Percentiles rank a stretch among this genome's conserved stretches.
Conservation (phyloP, 1,140 invertebrate species). For the Zaprionus ornatus region DNA sequence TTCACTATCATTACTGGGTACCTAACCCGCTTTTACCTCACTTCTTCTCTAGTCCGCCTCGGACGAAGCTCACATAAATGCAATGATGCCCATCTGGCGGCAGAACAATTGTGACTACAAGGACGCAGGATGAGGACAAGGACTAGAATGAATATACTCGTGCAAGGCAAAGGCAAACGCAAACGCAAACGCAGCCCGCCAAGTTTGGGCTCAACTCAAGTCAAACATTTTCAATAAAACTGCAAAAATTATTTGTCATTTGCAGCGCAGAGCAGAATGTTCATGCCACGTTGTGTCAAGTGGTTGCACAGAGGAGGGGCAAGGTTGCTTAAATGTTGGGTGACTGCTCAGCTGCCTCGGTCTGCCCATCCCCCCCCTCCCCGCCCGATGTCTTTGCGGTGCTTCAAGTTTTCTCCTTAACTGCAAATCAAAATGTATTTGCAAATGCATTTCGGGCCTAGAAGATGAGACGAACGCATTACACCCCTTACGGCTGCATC, state of each 20-base stretch:
- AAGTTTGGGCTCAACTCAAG: conserved; percentile 63
- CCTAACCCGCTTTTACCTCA: too few relatives aligned
- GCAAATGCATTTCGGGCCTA: conserved; percentile 67
- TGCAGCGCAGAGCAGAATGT: conserved; percentile 15
- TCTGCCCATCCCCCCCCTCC: too few relatives aligned
- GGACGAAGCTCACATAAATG: conserved; percentile 10
- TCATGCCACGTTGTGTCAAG: background rate
- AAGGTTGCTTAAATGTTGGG: background rate
- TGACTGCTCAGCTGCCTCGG: too few relatives aligned
- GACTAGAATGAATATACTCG: conserved; percentile 5
- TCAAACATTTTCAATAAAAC: conserved; percentile 82
- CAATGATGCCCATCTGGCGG: conserved; percentile 5
- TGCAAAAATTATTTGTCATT: conserved; percentile 80
- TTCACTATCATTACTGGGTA: too few relatives aligned
- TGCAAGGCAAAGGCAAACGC: background rate
- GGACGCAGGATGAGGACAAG: background rate
- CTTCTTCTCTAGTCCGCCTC: background rate
- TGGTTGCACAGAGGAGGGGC: background rate
- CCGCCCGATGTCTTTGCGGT: background rate
- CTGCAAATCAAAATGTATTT: conserved; percentile 81
- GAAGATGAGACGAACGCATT: conserved; percentile 38
- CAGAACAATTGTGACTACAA: background rate
- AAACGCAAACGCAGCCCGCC: conserved; percentile 38
- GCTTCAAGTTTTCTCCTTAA: conserved; percentile 71
- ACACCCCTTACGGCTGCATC: conserved; percentile 12